Evolutionary conservation across 2,888 invertebrate species (phyloP).

Genomic region (Enchytraeus crypticus): DNA sequence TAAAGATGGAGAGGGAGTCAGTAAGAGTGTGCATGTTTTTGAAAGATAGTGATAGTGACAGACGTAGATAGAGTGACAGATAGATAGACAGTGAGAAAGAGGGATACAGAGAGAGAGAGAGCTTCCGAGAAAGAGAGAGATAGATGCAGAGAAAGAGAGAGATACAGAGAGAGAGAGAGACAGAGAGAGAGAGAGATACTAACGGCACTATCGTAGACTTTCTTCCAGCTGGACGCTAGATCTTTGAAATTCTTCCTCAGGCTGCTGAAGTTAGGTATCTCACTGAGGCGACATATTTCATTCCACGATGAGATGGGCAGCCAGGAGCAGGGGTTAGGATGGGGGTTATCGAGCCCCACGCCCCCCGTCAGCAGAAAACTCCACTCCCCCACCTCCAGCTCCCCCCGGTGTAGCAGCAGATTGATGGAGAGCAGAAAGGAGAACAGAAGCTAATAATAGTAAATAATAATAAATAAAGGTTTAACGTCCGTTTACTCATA

Average conservation of each 20-base stretch:
- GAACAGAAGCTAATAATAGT: slow-evolving; percentile 44
- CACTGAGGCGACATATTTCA: slow-evolving; percentile 48
- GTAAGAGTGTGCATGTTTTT: background rate
- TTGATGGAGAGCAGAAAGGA: slow-evolving; percentile 51
- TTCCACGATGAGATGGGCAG: slow-evolving; percentile 57
- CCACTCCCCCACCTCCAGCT: slow-evolving; percentile 60
- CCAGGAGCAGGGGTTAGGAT: slow-evolving; percentile 72
- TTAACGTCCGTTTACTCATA: too few relatives aligned
- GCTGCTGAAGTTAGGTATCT: slow-evolving; percentile 40
- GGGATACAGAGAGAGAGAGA: too few relatives aligned
- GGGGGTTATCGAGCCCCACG: slow-evolving; percentile 66
- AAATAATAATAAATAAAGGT: too few relatives aligned
- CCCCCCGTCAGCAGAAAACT: slow-evolving; percentile 81
- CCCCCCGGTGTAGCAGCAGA: slow-evolving; percentile 46
- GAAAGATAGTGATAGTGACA: background rate
- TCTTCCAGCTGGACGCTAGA: slow-evolving; percentile 52
- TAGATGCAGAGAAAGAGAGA: too few relatives aligned
- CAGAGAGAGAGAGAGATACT: too few relatives aligned
- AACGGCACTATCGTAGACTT: slow-evolving; percentile 64
- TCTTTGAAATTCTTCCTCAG: slow-evolving; percentile 44
- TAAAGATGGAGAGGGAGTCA: background rate
- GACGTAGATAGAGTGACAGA: background rate
- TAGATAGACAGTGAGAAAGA: background rate
- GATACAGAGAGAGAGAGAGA: too few relatives aligned
- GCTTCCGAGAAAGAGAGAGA: too few relatives aligned